Conservation (phyloP, 2,797 vertebrate species). For the Enteromius argenteus region DNA sequence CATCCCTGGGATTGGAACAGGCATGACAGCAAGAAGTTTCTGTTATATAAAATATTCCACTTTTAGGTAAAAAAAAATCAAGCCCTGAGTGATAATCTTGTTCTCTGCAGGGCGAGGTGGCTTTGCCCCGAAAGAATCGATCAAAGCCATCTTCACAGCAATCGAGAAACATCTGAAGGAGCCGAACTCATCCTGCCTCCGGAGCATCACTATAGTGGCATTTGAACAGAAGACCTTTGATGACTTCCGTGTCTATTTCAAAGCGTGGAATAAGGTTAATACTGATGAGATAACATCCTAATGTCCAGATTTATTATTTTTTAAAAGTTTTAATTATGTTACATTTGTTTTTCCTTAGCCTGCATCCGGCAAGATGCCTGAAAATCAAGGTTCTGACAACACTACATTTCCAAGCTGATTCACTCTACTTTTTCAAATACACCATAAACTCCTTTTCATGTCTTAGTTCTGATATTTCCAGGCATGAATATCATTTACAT, state of each 20-base stretch:
- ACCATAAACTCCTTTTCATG: not conserved
- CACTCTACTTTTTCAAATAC: not conserved
- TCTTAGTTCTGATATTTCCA: not conserved
- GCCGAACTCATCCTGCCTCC: conserved; percentile 53
- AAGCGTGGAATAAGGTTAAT: conserved; percentile 55
- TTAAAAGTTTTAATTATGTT: not conserved
- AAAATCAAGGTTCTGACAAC: conserved; percentile 59
- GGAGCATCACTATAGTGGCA: conserved; percentile 57
- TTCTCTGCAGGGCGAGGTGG: conserved; percentile 61
- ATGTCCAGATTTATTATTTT: not conserved
- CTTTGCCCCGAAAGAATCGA: conserved; percentile 53
- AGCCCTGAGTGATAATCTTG: not conserved
- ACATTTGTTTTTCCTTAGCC: conserved; percentile 23
- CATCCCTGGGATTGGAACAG: conserved; percentile 71
- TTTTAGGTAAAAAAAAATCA: not conserved
- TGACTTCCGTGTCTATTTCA: conserved; percentile 47
- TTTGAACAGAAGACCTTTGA: conserved; percentile 63
- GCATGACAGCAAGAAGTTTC: conserved; percentile 40
- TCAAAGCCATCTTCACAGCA: conserved; percentile 62
- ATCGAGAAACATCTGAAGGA: conserved; percentile 61
- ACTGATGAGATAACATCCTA: not conserved
- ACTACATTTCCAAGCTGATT: not conserved
- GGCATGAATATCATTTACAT: not conserved
- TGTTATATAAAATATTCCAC: not conserved
- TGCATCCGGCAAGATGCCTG: conserved; percentile 31